These are phyloP conservation scores for Carettochelys insculpta DNA, from an alignment of 2,113 vertebrate genomes.

Conservation along the genomic window DNA sequence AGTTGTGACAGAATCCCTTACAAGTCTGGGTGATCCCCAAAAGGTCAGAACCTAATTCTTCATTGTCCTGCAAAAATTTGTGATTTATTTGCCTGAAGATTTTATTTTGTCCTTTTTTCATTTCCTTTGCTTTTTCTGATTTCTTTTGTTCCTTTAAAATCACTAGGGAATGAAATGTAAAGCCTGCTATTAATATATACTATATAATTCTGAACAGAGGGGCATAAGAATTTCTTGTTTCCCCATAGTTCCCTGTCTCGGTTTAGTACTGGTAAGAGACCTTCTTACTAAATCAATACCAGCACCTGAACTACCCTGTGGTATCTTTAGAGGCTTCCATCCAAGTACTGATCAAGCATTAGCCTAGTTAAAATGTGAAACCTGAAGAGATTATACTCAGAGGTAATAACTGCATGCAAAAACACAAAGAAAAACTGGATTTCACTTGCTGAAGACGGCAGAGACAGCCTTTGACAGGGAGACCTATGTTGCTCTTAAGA, in stretches of 20 bases:
- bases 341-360: neutral
- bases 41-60: neutral
- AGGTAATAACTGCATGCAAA: neutral
- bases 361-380: neutral
- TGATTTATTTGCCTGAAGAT: neutral
- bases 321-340: constrained; percentile 33
- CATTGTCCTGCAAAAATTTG: neutral
- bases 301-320: constrained; percentile 27
- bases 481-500: constrained; percentile 52
- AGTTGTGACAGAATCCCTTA: neutral
- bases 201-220: constrained; percentile 47
- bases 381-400: constrained; percentile 11
- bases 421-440: constrained; percentile 36
- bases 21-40: neutral
- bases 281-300: constrained; percentile 13
- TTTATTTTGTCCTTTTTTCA: constrained; percentile 29
- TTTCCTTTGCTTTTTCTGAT: constrained; percentile 25
- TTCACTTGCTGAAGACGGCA: constrained; percentile 48
- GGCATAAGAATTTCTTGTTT: neutral
- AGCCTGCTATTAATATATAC: constrained; percentile 46
- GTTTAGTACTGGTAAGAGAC: neutral
- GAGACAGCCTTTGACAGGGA: constrained; percentile 35
- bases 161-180: constrained; percentile 28
- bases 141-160: constrained; percentile 22
- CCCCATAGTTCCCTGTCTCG: constrained; percentile 19